Evolutionary conservation across 2,113 vertebrate species (phyloP).

Genomic region (Urocolius indicus): DNA sequence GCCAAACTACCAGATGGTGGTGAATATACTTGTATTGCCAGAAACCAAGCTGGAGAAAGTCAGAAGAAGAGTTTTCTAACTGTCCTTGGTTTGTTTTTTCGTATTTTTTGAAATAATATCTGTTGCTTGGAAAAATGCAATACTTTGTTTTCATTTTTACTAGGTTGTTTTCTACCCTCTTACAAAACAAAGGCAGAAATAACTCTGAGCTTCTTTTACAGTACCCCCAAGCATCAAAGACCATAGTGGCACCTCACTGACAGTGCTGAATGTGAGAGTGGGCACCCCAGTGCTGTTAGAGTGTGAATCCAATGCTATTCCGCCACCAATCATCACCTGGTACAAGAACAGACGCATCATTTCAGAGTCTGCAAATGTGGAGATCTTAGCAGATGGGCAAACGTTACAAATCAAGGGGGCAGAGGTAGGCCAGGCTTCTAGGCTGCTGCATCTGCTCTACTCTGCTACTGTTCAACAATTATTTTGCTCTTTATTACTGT

Average conservation of each 20-base stretch:
- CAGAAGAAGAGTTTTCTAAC: slow-evolving; percentile 88
- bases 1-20: slow-evolving; percentile 90
- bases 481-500: neutral
- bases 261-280: slow-evolving; percentile 81
- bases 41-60: slow-evolving; percentile 91
- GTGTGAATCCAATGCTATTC: slow-evolving; percentile 92
- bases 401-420: slow-evolving; percentile 82
- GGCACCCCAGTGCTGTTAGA: slow-evolving; percentile 80
- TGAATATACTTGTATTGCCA: slow-evolving; percentile 90
- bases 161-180: neutral
- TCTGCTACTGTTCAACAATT: neutral
- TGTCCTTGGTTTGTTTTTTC: slow-evolving; percentile 85
- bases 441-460: neutral
- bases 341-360: slow-evolving; percentile 88
- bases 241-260: slow-evolving; percentile 78
- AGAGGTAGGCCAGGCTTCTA: slow-evolving; percentile 81
- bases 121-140: neutral
- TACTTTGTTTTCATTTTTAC: neutral
- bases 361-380: slow-evolving; percentile 77
- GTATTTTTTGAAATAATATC: neutral
- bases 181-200: neutral
- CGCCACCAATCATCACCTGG: slow-evolving; percentile 91
- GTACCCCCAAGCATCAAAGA: slow-evolving; percentile 94
- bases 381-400: slow-evolving; percentile 81
- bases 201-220: slow-evolving; percentile 58